Base-by-base conservation (phyloP, 2,797 vertebrate genomes). In the Takifugu rubripes region DNA sequence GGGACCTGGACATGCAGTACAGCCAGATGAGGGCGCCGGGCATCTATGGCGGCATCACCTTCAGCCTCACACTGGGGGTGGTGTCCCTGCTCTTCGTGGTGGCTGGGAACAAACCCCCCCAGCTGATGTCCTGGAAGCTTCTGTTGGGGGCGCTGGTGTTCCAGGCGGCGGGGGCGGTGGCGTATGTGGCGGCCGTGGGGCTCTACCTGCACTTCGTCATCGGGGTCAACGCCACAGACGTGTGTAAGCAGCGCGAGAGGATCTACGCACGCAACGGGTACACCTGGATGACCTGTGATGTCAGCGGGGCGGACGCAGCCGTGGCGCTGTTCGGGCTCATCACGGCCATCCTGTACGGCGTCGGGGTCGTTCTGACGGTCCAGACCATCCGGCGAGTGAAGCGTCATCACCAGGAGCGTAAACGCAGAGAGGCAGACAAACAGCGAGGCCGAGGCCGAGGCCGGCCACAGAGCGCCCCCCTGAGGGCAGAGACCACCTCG, bases 231-330 rank as follows among this genome's bases (percentile, higher is more conserved):
- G 29, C 92, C 52, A 96, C 94, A 0, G 94, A 99, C 0, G 84
- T 92, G 24, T 99, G 97, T 70, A 27, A 52, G 74, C 56, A 8
- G 43, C 92, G 97, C 0, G 92, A 93, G 79, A 83, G 91, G 48
- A 75, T 98, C 40, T 99, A 99, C 0, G 87, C 89, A 0, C 83
- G 93, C 5, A 91, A 77, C 0, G 96, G 97, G 36, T 95, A 95
- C 65, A 97, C 94, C 49, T 97, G 94, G 89, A 96, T 97, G 95
- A 94, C 84, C 89, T 99, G 97, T 1, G 74, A 82, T 0, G 91
- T 98, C 25, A 79, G 92, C 16, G 97, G 97, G 0, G 95, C 88
- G 0, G 97, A 99, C 0, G 96, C 93, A 0, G 92, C 94, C 0
- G 94, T 98, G 0, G 92, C 92, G 3, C 84, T 98, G 47, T 99